Base-by-base conservation (phyloP, 2,797 vertebrate genomes). In the Streptopelia turtur region DNA sequence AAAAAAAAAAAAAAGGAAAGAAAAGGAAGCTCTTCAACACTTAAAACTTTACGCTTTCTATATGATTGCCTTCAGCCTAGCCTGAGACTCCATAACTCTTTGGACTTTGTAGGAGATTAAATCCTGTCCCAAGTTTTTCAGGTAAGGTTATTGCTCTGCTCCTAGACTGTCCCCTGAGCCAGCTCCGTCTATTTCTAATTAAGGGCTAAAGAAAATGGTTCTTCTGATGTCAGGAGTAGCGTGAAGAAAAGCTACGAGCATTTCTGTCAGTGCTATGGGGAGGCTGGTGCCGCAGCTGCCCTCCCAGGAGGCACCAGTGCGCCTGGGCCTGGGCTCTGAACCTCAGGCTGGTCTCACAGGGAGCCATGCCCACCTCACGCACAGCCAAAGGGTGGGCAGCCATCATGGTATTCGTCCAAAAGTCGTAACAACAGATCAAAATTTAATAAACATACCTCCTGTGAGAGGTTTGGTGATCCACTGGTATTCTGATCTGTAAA, bases 91-190 rank as follows among this genome's bases (percentile, higher is more conserved):
- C 49, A 82, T 93, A 94, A 96, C 85, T 91, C 87, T 88, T 86
- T 64, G 79, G 89, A 87, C 66, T 88, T 94, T 41, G 72, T 37
- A 83, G 77, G 79, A 97, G 94, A 96, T 96, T 93, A 96, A 94
- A 96, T 93, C 76, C 63, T 74, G 87, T 88, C 28, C 23, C n/a
- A 78, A 30, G 22, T 91, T 91, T 92, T 92, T 87, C 87, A 91
- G 72, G 84, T 88, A 63, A 90, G 92, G 78, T 96, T 95, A 96
- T 92, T 95, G 87, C 91, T 94, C 76, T 91, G 91, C 76, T 96
- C 41, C 83, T 55, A 9, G 80, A 37, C 65, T 86, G 33, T 94
- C 95, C 80, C 89, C 63, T 79, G 95, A 84, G 95, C 68, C 8
- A 1, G 59, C 52, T 91, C 30, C 80, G 60, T 87, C 95, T 94